Evolutionary conservation across 2,888 invertebrate species (phyloP), one percentile per base, ranked within the genome.

Genomic region (Cerastis rubricosa): DNA sequence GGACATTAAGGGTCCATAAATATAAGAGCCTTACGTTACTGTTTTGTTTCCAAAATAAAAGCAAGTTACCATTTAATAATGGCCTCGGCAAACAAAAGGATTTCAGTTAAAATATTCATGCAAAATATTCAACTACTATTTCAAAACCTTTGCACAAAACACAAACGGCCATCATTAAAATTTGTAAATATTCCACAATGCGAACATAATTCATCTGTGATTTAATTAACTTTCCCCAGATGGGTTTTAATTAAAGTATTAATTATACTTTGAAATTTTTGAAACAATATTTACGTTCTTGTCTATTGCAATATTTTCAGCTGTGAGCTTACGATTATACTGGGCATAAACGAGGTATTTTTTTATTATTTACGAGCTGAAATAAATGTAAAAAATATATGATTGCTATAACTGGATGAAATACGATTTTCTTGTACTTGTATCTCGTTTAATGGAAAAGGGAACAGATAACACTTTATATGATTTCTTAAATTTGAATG

Each of bases 171-270:
- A 72, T 85, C 77, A 74, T 85, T 83, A 77, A 74, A 80, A 74
- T 83, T 70, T 72, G 70, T 79, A 71, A 83, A 83, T 79, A 74
- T 77, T 83, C 74, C 74, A 77, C 68, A 76, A 17, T 76, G 74
- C 69, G 71, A 75, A 74, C 78, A 84, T 86, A 80, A 84, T 78
- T 85, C 76, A 84, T 78, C 80, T 76, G 71, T 75, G 71, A 85
- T 86, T 85, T 85, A 83, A 85, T 85, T 80, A 78, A 85, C 84
- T 74, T 63, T 57, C 59, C 69, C 64, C 74, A 74, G 84, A 67
- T 86, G 86, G 64, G 59, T 72, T 84, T 80, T 85, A 80, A 86
- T 86, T 85, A 86, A 80, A 74, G 75, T 78, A 76, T 78, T 78
- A 77, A 85, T 86, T 78, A 83, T 77, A 65, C 83, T 84, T 84